phyloP scores from a whole-genome alignment of 2,797 vertebrate species.

The Coregonus suidteri region DNA sequence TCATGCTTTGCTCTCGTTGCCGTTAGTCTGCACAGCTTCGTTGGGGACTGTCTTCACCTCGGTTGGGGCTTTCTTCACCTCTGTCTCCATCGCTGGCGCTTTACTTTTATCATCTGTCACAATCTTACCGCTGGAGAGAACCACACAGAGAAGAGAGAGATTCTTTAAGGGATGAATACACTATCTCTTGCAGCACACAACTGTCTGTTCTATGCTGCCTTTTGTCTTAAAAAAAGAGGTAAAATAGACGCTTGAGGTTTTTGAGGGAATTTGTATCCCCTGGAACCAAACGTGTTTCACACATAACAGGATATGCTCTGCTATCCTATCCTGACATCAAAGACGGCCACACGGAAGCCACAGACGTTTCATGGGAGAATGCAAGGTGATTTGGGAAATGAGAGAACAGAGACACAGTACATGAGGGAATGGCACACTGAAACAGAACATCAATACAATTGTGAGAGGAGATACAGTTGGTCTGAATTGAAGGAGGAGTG shows the following conservation, averaged over 20 bases:
- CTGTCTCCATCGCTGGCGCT: slow-evolving; percentile 76
- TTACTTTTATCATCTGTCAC: slow-evolving; percentile 84
- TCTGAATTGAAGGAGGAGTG: neutral
- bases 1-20: slow-evolving; percentile 98
- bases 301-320: slow-evolving; percentile 69
- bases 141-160: slow-evolving; percentile 10
- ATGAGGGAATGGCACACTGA: slow-evolving; percentile 32
- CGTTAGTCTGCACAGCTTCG: slow-evolving; percentile 92
- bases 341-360: slow-evolving; percentile 61
- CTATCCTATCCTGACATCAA: slow-evolving; percentile 68
- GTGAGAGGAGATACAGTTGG: neutral
- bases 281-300: slow-evolving; percentile 74
- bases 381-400: slow-evolving; percentile 60
- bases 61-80: slow-evolving; percentile 78
- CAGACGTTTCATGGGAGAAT: slow-evolving; percentile 66
- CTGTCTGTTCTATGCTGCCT: slow-evolving; percentile 52
- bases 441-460: neutral
- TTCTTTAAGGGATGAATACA: slow-evolving; percentile 46
- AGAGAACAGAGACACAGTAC: slow-evolving; percentile 51
- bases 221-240: slow-evolving; percentile 60
- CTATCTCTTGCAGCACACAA: slow-evolving; percentile 36
- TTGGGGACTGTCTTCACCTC: slow-evolving; percentile 95
- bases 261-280: slow-evolving; percentile 63
- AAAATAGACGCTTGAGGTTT: slow-evolving; percentile 57
- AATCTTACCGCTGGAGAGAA: slow-evolving; percentile 76